phyloP scores from a whole-genome alignment of 2,113 vertebrate species.

The Echinops telfairi region DNA sequence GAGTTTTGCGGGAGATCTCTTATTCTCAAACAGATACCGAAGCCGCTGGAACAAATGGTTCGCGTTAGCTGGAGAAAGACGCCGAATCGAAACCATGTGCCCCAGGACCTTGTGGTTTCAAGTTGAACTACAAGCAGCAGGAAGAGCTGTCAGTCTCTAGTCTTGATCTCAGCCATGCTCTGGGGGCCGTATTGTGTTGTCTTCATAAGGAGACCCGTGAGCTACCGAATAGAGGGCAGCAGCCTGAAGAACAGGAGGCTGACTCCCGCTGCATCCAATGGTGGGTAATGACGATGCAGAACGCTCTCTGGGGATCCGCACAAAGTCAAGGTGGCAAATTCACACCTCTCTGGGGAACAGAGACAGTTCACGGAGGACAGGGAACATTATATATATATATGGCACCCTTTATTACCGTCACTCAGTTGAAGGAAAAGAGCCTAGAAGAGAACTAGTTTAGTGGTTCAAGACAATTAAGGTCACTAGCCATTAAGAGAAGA shows the following conservation, averaged over 20 bases:
- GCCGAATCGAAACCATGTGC: constrained; percentile 87
- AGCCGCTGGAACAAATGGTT: constrained; percentile 88
- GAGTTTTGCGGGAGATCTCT: constrained; percentile 82
- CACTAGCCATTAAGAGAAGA: constrained; percentile 54
- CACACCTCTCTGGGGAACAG: neutral
- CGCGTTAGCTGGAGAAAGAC: constrained; percentile 85
- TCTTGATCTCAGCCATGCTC: constrained; percentile 82
- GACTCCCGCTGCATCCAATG: neutral
- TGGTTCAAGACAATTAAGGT: constrained; percentile 20
- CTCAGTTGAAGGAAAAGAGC: constrained; percentile 52
- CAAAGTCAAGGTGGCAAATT: neutral
- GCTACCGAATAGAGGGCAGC: rapidly evolving
- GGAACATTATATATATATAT: too few relatives aligned
- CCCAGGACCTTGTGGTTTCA: constrained; percentile 86
- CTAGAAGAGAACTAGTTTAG: constrained; percentile 55
- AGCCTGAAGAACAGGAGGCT: neutral
- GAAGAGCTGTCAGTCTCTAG: constrained; percentile 85
- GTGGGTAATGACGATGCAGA: neutral
- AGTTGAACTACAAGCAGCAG: constrained; percentile 84
- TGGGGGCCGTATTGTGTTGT: constrained; percentile 60
- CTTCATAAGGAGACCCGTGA: constrained; percentile 39
- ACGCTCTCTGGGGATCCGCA: neutral
- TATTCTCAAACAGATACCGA: constrained; percentile 85
- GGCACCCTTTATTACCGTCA: neutral
- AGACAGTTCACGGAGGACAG: neutral